phyloP scores from a whole-genome alignment of 2,888 invertebrate genomes.

The Meganola albula region DNA sequence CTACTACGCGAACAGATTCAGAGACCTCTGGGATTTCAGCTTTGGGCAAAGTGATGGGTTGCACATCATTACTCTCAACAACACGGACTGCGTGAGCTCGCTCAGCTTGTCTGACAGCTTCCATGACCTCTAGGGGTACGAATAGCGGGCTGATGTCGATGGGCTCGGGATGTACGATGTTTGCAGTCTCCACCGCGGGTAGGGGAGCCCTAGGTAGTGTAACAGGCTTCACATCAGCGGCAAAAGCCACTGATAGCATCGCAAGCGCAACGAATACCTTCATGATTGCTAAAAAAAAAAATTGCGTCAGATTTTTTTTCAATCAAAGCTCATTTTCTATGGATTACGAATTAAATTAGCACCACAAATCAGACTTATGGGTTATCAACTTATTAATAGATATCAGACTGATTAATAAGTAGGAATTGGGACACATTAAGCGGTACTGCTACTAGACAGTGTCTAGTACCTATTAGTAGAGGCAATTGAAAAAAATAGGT shows the following conservation, averaged over 20 bases:
- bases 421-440: too few species aligned
- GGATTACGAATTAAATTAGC: neutral
- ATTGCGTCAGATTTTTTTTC: neutral
- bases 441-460: too few species aligned
- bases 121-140: constrained; percentile 25
- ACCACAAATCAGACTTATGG: neutral
- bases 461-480: too few species aligned
- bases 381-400: neutral
- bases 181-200: constrained; percentile 5
- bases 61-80: constrained; percentile 1
- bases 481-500: too few species aligned
- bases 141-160: constrained; percentile 22
- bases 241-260: constrained; percentile 43
- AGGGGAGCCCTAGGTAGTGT: neutral
- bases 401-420: too few species aligned
- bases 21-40: neutral
- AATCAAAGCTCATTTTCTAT: neutral
- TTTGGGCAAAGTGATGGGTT: neutral
- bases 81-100: constrained; percentile 7
- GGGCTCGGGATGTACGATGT: constrained; percentile 9
- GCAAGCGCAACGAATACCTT: constrained; percentile 48
- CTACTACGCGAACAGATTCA: neutral
- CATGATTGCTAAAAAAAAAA: constrained; percentile 47
- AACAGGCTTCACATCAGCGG: constrained; percentile 27
- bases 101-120: constrained; percentile 10